phyloP scores from a whole-genome alignment of 2,888 invertebrate species.

The Ptilodon capucinus region DNA sequence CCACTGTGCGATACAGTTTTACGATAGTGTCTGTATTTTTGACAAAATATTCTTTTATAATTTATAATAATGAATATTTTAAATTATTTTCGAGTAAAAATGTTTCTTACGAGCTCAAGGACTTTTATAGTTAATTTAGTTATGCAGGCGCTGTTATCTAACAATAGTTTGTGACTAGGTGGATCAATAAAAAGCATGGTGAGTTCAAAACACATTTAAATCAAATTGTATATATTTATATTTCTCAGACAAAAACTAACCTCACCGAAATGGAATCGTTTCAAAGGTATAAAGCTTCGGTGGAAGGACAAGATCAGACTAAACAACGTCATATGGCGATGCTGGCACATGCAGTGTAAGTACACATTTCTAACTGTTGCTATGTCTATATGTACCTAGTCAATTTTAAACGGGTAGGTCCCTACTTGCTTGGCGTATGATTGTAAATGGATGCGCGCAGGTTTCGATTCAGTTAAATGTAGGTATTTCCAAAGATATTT shows the following conservation, averaged over 20 bases:
- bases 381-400: not conserved
- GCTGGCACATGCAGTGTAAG: slow-evolving; percentile 99
- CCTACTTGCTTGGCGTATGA: no score
- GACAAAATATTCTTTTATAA: slow-evolving; percentile 36
- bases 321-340: slow-evolving; percentile 99
- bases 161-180: slow-evolving; percentile 64
- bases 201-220: slow-evolving; percentile 38
- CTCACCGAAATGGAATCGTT: slow-evolving; percentile 99
- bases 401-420: not conserved
- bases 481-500: no score
- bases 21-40: slow-evolving; percentile 52
- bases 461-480: no score
- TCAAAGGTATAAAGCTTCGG: slow-evolving; percentile 97
- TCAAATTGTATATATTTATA: slow-evolving; percentile 36
- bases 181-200: slow-evolving; percentile 55
- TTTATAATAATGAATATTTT: slow-evolving; percentile 62
- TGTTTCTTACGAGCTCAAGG: slow-evolving; percentile 59
- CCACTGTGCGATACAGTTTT: slow-evolving; percentile 61
- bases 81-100: slow-evolving; percentile 61
- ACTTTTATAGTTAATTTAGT: slow-evolving; percentile 61
- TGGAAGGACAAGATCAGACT: slow-evolving; percentile 99
- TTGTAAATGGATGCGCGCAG: no score
- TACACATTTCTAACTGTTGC: slow-evolving; percentile 33
- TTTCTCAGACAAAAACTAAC: slow-evolving; percentile 97
- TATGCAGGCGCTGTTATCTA: slow-evolving; percentile 50